These are phyloP conservation scores for Piaya cayana DNA, from an alignment of 2,113 vertebrate species.

Conservation along the genomic window DNA sequence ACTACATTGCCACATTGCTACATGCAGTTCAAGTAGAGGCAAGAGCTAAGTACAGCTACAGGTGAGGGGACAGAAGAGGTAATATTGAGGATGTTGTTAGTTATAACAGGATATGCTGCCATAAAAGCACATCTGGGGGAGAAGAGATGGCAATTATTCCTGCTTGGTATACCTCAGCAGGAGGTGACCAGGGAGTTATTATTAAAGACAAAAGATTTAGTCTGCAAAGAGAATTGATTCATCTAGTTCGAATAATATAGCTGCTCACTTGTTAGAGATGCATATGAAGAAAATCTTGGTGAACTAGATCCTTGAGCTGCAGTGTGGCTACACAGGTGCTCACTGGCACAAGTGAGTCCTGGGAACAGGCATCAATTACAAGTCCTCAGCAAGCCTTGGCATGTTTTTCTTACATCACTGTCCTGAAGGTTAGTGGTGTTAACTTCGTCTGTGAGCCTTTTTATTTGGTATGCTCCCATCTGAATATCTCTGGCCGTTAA, in stretches of 20 bases:
- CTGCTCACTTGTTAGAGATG: background rate
- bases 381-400: background rate
- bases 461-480: background rate
- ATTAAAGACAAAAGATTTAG: background rate
- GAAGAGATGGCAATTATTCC: background rate
- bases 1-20: background rate
- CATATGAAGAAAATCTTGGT: background rate
- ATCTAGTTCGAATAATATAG: background rate
- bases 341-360: background rate
- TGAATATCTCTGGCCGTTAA: background rate
- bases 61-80: accelerated
- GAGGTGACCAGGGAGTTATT: background rate
- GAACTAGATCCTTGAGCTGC: background rate
- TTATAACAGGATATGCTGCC: background rate
- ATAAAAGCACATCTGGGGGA: background rate
- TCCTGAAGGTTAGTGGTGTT: background rate
- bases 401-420: background rate
- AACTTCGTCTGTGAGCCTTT: background rate
- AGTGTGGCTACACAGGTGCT: background rate
- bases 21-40: background rate
- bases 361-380: background rate
- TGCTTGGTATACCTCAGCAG: background rate
- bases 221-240: background rate
- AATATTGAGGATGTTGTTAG: background rate
- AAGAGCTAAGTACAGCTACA: background rate